These are phyloP conservation scores for Melanchra persicariae DNA, from an alignment of 2,888 invertebrate species.

Conservation along the genomic window DNA sequence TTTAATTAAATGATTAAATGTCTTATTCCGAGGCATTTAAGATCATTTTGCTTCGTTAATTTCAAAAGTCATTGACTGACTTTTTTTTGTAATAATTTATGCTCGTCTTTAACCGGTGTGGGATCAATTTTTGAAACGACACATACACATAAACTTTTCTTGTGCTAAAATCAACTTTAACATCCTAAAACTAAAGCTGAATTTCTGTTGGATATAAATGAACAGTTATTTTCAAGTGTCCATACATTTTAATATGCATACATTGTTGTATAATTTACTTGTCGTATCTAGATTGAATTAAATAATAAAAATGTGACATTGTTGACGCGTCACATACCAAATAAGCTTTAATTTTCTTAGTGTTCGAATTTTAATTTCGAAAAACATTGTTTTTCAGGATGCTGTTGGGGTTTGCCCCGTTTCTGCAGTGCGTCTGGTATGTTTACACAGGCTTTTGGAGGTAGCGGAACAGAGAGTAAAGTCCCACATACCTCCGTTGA, in stretches of 20 bases:
- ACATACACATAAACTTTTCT: not conserved
- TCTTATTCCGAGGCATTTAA: conserved; percentile 53
- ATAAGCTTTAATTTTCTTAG: conserved; percentile 20
- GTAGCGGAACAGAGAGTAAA: too few relatives aligned
- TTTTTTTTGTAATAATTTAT: conserved; percentile 66
- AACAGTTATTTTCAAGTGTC: conserved; percentile 51
- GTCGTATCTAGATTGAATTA: conserved; percentile 59
- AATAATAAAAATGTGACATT: conserved; percentile 52
- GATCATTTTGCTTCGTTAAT: conserved; percentile 58
- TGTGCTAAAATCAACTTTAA: not conserved
- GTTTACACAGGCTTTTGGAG: too few relatives aligned
- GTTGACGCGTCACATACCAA: conserved; percentile 35
- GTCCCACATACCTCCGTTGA: too few relatives aligned
- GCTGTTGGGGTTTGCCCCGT: too few relatives aligned
- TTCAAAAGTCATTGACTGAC: conserved; percentile 66
- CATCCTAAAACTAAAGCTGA: accelerated
- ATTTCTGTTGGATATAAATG: not conserved
- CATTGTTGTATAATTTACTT: conserved; percentile 46
- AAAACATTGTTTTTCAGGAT: too few relatives aligned
- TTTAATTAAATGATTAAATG: conserved; percentile 52
- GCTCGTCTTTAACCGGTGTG: conserved; percentile 47
- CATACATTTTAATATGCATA: conserved; percentile 29
- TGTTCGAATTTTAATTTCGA: not conserved
- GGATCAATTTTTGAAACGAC: conserved; percentile 7
- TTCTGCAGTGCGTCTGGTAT: too few relatives aligned